Conservation (phyloP, 2,113 vertebrate species). For the Nycticryphes semicollaris region DNA sequence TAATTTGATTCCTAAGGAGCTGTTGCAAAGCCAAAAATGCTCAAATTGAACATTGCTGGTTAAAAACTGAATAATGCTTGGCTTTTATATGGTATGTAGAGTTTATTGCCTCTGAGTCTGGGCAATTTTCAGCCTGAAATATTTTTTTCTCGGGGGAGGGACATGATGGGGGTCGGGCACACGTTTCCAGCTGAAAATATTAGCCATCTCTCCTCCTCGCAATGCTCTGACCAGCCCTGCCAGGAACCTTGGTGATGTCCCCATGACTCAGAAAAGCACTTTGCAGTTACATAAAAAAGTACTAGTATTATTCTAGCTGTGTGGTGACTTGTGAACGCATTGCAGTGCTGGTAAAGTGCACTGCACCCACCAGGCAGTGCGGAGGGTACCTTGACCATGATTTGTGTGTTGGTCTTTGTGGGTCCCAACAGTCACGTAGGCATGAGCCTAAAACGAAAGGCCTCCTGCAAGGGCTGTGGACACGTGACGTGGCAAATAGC, state of each 20-base stretch:
- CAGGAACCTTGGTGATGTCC: neutral
- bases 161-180: too few species aligned
- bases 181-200: neutral
- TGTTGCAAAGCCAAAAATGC: neutral
- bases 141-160: neutral
- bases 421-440: neutral
- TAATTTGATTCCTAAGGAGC: neutral
- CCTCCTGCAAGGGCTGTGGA: neutral
- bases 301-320: neutral
- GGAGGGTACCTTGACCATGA: neutral
- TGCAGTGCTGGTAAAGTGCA: neutral
- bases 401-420: neutral
- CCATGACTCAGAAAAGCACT: conserved; percentile 4
- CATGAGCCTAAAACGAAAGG: neutral
- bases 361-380: too few species aligned
- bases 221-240: neutral
- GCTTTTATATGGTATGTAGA: neutral
- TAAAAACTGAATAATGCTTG: neutral
- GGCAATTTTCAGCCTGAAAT: neutral
- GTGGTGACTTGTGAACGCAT: neutral
- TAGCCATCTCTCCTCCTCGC: neutral
- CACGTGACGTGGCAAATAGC: neutral
- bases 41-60: neutral
- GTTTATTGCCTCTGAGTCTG: neutral
- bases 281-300: neutral